These are phyloP conservation scores for Asbolus verrucosus DNA, from an alignment of 1,140 invertebrate species.

Conservation along the genomic window DNA sequence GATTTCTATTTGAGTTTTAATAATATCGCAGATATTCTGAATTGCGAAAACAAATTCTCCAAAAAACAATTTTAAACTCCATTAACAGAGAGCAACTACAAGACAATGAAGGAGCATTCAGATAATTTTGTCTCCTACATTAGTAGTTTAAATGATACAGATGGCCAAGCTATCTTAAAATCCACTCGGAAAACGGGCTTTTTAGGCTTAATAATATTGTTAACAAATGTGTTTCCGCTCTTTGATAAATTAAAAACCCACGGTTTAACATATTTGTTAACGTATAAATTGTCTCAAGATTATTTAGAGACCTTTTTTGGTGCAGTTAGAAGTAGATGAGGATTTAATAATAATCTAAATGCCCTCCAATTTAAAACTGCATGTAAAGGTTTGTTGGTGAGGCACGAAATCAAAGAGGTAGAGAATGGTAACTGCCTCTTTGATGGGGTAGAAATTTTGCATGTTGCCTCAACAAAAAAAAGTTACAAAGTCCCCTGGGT, in stretches of 20 bases:
- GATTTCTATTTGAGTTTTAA: neutral
- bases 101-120: too few relatives aligned
- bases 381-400: constrained; percentile 22
- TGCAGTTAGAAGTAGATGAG: constrained; percentile 57
- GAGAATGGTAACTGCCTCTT: constrained; percentile 36
- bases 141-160: too few relatives aligned
- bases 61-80: too few relatives aligned
- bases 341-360: constrained; percentile 64
- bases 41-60: too few relatives aligned
- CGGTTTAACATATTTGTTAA: constrained; percentile 48
- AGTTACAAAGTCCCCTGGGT: neutral
- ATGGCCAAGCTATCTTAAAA: too few relatives aligned
- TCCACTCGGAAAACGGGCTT: too few relatives aligned
- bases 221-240: too few relatives aligned
- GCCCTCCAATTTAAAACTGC: constrained; percentile 53
- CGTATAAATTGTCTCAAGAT: constrained; percentile 64
- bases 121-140: too few relatives aligned
- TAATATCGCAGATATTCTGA: constrained; percentile 35
- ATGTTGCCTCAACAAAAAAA: neutral
- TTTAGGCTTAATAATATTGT: too few relatives aligned
- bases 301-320: constrained; percentile 64
- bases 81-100: too few relatives aligned
- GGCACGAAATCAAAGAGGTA: constrained; percentile 38
- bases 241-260: too few relatives aligned
- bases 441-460: constrained; percentile 36